A percentile compares a stretch with the other conserved stretches of the same genome.
phyloP scores from a whole-genome alignment of 1,140 invertebrate genomes.

The Cydia pomonella region DNA sequence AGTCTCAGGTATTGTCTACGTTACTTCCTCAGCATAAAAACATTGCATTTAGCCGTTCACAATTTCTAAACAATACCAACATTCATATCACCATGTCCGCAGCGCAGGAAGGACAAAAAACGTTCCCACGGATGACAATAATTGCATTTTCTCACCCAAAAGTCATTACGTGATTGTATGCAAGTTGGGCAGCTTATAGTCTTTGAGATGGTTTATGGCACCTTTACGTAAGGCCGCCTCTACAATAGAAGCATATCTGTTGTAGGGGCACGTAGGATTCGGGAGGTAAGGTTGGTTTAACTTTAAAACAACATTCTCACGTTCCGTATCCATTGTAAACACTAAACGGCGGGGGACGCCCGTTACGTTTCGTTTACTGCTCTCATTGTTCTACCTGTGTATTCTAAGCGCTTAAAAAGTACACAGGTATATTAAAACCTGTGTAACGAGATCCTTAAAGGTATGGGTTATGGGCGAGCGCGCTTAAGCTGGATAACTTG shows the following conservation, averaged over 20 bases:
- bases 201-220: constrained; percentile 64
- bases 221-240: constrained; percentile 65
- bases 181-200: constrained; percentile 67
- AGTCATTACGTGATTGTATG: constrained; percentile 73
- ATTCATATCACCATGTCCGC: constrained; percentile 5
- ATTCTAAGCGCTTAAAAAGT: not conserved
- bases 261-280: constrained; percentile 66
- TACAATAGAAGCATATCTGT: constrained; percentile 60
- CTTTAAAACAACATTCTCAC: constrained; percentile 69
- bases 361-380: constrained; percentile 72
- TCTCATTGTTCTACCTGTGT: constrained; percentile 59
- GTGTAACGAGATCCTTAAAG: not conserved
- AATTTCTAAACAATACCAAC: constrained; percentile 5
- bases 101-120: constrained; percentile 34
- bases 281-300: constrained; percentile 66
- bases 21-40: not conserved
- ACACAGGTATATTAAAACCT: not conserved
- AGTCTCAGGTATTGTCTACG: not conserved
- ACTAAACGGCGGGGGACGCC: constrained; percentile 59
- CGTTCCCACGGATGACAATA: constrained; percentile 72
- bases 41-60: constrained; percentile 2
- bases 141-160: constrained; percentile 66
- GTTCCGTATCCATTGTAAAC: constrained; percentile 74
- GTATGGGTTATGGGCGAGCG: not conserved
- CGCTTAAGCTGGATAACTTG: not conserved